Evolutionary conservation across 2,888 invertebrate species (phyloP).

Genomic region (Cerastoderma edule): DNA sequence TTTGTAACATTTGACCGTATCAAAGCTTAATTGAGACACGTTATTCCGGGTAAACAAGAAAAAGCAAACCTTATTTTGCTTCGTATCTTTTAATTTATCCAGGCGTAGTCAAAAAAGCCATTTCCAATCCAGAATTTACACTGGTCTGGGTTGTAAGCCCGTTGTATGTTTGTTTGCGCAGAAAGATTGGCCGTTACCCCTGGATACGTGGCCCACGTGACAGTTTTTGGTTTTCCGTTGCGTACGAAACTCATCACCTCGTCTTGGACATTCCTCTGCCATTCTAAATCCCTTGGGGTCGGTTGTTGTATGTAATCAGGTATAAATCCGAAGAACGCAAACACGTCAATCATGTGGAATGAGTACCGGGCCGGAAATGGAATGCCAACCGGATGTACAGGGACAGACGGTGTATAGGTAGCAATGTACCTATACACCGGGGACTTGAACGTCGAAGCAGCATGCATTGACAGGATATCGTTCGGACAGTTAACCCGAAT

Average conservation of each 20-base stretch:
- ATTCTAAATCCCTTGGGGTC: constrained; percentile 62
- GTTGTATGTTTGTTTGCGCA: constrained; percentile 45
- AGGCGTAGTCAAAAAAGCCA: constrained; percentile 72
- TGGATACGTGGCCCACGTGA: constrained; percentile 65
- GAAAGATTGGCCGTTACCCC: constrained; percentile 63
- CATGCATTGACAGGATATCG: constrained; percentile 62
- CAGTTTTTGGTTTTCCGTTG: constrained; percentile 58
- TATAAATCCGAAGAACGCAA: constrained; percentile 72
- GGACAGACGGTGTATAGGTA: constrained; percentile 69
- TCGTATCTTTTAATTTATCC: constrained; percentile 71
- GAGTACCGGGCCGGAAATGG: constrained; percentile 62
- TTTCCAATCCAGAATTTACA: constrained; percentile 73
- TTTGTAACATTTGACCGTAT: too few species aligned
- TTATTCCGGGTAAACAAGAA: too few species aligned
- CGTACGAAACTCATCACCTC: constrained; percentile 71
- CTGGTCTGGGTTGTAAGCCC: constrained; percentile 65
- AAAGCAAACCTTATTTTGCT: too few species aligned
- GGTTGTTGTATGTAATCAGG: constrained; percentile 60
- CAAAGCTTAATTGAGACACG: too few species aligned
- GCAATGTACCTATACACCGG: constrained; percentile 74
- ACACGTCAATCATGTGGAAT: constrained; percentile 74
- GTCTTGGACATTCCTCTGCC: constrained; percentile 65
- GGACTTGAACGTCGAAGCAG: constrained; percentile 59
- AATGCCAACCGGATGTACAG: constrained; percentile 59
- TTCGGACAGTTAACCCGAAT: constrained; percentile 76